Percentiles rank a stretch among this genome's conserved stretches.
These are phyloP conservation scores for Cryptoprocta ferox DNA, from an alignment of 2,797 vertebrate species.

Conservation along the genomic window DNA sequence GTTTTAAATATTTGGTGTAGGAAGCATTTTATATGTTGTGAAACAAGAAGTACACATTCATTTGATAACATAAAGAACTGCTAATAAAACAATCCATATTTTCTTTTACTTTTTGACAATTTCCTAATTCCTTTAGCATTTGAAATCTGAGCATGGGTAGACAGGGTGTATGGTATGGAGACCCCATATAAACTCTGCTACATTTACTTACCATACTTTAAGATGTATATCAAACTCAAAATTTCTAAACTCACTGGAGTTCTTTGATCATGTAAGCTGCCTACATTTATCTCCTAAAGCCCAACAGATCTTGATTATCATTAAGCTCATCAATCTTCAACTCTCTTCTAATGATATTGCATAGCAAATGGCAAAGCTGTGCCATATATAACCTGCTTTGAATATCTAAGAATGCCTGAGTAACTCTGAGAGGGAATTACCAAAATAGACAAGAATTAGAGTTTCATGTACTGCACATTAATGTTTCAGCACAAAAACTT, in stretches of 20 bases:
- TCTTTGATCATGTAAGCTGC: neutral
- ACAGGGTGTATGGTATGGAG: neutral
- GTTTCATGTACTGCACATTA: neutral
- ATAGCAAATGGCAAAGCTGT: neutral
- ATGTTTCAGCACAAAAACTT: neutral
- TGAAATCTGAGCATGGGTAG: neutral
- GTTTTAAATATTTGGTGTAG: neutral
- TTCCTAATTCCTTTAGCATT: neutral
- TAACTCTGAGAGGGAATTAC: neutral
- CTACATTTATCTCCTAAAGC: neutral
- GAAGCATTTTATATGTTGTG: neutral
- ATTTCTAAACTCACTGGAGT: neutral
- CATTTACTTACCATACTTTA: neutral
- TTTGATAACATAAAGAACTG: neutral
- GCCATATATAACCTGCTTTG: neutral
- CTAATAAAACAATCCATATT: neutral
- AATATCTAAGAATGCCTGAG: neutral
- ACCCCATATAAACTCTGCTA: neutral
- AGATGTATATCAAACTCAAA: neutral
- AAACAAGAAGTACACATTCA: neutral
- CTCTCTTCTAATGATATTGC: neutral
- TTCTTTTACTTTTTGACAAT: neutral
- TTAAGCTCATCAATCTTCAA: neutral
- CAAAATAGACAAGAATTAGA: neutral
- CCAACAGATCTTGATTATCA: neutral